Evolutionary conservation across 2,888 invertebrate species (phyloP).

Genomic region (Harpagoxenus sublaevis): DNA sequence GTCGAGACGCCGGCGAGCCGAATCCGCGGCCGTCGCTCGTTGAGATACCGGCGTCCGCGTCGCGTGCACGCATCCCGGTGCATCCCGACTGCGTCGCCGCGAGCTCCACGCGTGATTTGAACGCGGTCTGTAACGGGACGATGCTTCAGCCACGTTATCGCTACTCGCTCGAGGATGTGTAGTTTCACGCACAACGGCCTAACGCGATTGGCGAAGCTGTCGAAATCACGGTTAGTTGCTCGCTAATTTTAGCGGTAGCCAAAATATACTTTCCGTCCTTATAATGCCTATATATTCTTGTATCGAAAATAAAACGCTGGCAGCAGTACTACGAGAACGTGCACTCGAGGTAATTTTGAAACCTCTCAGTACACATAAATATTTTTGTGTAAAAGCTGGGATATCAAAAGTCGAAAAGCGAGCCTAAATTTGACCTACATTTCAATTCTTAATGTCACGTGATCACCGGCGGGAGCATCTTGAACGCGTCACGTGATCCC

Average conservation of each 20-base stretch:
- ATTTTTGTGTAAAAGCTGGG: not conserved
- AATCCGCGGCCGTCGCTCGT: not conserved
- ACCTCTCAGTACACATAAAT: not conserved
- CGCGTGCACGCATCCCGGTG: too few relatives aligned
- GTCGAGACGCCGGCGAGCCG: not conserved
- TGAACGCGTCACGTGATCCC: conserved; percentile 20
- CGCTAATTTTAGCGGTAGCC: not conserved
- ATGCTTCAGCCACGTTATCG: not conserved
- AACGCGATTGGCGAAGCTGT: not conserved
- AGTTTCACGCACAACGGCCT: too few relatives aligned
- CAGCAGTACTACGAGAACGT: not conserved
- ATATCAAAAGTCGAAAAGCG: not conserved
- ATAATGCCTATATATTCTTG: not conserved
- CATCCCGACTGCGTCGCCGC: not conserved
- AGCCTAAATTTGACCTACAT: not conserved
- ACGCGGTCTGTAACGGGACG: not conserved
- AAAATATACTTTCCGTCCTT: not conserved
- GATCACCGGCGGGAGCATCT: conserved; percentile 4
- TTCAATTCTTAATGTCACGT: conserved; percentile 16
- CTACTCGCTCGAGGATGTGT: not conserved
- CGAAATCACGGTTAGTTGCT: not conserved
- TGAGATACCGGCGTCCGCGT: not conserved
- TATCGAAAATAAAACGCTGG: not conserved
- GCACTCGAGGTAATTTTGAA: not conserved
- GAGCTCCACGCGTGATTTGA: conserved; percentile 7